These are phyloP conservation scores for Pelochelys cantorii DNA, from an alignment of 2,797 vertebrate genomes.

Conservation along the genomic window DNA sequence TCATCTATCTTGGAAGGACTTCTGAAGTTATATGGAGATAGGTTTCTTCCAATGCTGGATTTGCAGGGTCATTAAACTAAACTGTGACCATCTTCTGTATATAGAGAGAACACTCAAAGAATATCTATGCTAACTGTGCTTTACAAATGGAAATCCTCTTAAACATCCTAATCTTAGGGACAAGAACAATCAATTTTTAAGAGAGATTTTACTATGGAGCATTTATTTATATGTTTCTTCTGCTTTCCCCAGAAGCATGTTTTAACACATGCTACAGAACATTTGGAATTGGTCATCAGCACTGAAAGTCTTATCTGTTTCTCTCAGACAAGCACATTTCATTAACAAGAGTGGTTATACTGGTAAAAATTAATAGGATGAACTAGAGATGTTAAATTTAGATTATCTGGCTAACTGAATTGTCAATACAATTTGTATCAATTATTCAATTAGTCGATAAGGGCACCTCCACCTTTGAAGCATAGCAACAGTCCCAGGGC, in stretches of 20 bases:
- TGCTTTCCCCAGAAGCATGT: neutral
- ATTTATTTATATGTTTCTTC: neutral
- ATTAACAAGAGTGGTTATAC: neutral
- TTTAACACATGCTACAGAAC: neutral
- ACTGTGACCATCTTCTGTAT: neutral
- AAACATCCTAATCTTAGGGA: neutral
- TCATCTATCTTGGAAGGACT: neutral
- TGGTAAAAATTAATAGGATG: neutral
- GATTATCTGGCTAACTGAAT: too few relatives aligned
- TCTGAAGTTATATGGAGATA: neutral
- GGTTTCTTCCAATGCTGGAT: neutral
- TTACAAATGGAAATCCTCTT: neutral
- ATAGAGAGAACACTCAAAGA: neutral
- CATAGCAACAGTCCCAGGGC: too few relatives aligned
- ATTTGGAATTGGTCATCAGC: neutral
- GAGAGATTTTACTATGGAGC: rapidly evolving
- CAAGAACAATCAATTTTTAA: neutral
- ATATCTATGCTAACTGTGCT: neutral
- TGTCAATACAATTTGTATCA: too few relatives aligned
- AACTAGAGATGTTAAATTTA: too few relatives aligned
- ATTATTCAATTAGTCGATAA: too few relatives aligned
- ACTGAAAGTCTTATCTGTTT: neutral
- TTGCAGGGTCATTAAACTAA: neutral
- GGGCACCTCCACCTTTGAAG: too few relatives aligned
- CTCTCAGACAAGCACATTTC: neutral